These are phyloP conservation scores for Gobio occitaniae DNA, from an alignment of 2,797 vertebrate genomes.

Conservation along the genomic window DNA sequence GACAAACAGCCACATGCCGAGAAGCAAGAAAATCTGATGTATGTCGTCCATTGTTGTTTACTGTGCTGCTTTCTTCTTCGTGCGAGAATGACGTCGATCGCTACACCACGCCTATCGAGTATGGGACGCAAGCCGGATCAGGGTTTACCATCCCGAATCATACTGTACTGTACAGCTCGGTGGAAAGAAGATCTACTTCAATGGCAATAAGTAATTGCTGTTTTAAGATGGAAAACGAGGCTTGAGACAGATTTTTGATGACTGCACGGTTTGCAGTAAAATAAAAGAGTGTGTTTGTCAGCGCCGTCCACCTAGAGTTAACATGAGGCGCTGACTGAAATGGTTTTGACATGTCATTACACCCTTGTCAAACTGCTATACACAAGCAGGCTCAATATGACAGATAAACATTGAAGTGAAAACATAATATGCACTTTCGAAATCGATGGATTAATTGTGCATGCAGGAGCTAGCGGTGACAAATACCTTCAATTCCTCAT, in stretches of 20 bases:
- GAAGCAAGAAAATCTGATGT: too few species aligned
- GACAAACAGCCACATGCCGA: too few species aligned
- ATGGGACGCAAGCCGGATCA: too few species aligned
- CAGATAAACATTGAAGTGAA: constrained; percentile 43
- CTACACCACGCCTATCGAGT: too few species aligned
- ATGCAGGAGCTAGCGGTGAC: constrained; percentile 26
- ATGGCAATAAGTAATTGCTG: background rate
- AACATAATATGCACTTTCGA: constrained; percentile 26
- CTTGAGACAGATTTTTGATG: background rate
- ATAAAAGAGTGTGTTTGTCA: constrained; percentile 4
- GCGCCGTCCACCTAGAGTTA: constrained; percentile 23
- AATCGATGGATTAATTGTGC: constrained; percentile 47
- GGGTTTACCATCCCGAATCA: too few species aligned
- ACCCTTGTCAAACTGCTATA: constrained; percentile 31
- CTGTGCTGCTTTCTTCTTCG: too few species aligned
- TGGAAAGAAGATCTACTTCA: background rate
- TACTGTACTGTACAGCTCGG: too few species aligned
- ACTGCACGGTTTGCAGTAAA: background rate
- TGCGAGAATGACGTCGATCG: too few species aligned
- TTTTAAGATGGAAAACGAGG: background rate
- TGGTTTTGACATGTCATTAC: constrained; percentile 43
- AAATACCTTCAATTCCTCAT: constrained; percentile 87
- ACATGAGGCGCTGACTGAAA: constrained; percentile 15
- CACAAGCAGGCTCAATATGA: constrained; percentile 27
- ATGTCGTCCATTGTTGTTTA: too few species aligned